phyloP scores from a whole-genome alignment of 2,888 invertebrate genomes.

The Trisateles emortualis region DNA sequence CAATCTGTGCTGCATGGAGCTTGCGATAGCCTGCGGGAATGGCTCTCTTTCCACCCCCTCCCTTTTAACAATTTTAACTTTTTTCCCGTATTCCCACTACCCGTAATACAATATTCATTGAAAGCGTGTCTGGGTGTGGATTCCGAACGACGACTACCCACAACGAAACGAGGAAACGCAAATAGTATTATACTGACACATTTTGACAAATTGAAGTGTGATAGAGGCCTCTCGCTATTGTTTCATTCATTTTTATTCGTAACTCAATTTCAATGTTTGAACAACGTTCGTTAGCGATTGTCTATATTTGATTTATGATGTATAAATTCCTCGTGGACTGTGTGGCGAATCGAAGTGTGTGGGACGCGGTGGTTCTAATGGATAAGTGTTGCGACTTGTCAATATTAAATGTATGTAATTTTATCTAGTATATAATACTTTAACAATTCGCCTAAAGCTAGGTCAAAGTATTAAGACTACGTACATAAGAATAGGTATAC shows the following conservation, averaged over 20 bases:
- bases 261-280: slow-evolving; percentile 76
- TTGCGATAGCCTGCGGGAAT: slow-evolving; percentile 51
- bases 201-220: slow-evolving; percentile 79
- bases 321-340: slow-evolving; percentile 64
- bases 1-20: slow-evolving; percentile 53
- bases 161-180: slow-evolving; percentile 54
- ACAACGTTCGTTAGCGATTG: slow-evolving; percentile 80
- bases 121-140: slow-evolving; percentile 62
- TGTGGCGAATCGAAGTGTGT: slow-evolving; percentile 65
- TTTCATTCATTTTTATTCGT: slow-evolving; percentile 75
- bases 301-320: slow-evolving; percentile 78
- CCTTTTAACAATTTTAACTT: slow-evolving; percentile 55
- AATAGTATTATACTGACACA: slow-evolving; percentile 68
- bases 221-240: slow-evolving; percentile 67
- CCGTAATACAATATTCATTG: slow-evolving; percentile 70
- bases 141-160: slow-evolving; percentile 46
- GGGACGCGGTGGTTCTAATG: slow-evolving; percentile 38
- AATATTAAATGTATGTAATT: slow-evolving; percentile 37
- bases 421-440: slow-evolving; percentile 33
- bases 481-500: no score
- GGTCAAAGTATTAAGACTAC: neutral
- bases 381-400: slow-evolving; percentile 20
- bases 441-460: slow-evolving; percentile 30
- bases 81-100: slow-evolving; percentile 58
- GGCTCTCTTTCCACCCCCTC: slow-evolving; percentile 45